Base-by-base conservation (phyloP, 2,113 vertebrate species). In the Acanthochromis polyacanthus region DNA sequence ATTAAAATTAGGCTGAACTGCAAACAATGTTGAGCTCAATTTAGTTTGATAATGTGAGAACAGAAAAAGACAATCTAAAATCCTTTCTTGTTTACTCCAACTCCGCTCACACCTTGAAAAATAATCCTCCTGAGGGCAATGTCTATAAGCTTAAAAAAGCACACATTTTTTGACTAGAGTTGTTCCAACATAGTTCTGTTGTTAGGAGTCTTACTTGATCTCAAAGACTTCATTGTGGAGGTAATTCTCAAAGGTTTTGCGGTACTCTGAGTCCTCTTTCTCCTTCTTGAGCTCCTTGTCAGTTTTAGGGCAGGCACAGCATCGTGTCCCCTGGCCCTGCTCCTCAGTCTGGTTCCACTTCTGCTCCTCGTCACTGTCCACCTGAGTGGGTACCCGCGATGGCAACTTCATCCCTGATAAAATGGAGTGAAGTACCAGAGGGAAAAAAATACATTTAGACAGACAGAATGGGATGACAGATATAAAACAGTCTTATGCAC, bases 151-250 rank as follows among this genome's bases (percentile, higher is more conserved):
- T 17, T 15, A n/a, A 28, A 38, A 58, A 62, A 20, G 4, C 5
- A 19, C 2, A 32, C 11, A 10, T 22, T 30, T 56, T 12, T 4
- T 2, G 14, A 43, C 23, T 25, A 22, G 40, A 40, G 5, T 14
- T 67, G 10, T 68, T 40, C 10, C 16, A 28, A 4, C 16, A 22
- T 14, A 30, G 32, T 3, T 11, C 4, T 50, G 51, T n/a, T 40
- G 38, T 55, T 56, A 11, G 30, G 10, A 55, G 40, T 78, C 91
- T 91, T 89, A 99, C 98, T 96, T 98, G 89, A 96, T 95, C 62
- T 99, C 96, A 46, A 99, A 99, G 0, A 99, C 97, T 85, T 96
- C 97, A 0, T 99, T 99, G 95, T 99, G 98, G 30, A 99, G 96
- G 65, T 99, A 99, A 74, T 99, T 97, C 93, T 99, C 98, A 0